phyloP scores from a whole-genome alignment of 2,888 invertebrate genomes.

The Nemotelus nigrinus region DNA sequence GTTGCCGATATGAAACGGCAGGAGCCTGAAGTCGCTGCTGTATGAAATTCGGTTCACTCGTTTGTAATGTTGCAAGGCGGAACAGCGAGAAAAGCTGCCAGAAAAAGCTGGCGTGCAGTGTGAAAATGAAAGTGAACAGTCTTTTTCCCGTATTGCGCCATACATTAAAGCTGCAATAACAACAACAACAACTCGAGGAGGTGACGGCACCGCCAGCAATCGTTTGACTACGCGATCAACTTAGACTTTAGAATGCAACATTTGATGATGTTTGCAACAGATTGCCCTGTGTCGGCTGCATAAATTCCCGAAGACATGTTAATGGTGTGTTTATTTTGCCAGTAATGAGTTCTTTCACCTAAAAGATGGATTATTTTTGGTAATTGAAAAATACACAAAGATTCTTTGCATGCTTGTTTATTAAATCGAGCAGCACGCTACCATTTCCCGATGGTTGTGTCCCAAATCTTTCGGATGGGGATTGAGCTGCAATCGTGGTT shows the following conservation, averaged over 20 bases:
- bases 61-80: not conserved
- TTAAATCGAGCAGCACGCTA: too few species aligned
- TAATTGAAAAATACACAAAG: not conserved
- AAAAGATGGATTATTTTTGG: not conserved
- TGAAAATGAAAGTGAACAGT: slow-evolving; percentile 38
- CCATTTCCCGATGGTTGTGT: too few species aligned
- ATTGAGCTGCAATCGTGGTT: too few species aligned
- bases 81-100: slow-evolving; percentile 11
- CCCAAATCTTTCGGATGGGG: too few species aligned
- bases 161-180: not conserved
- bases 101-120: not conserved
- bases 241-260: not conserved
- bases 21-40: too few species aligned
- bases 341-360: not conserved
- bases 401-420: too few species aligned
- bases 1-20: not conserved
- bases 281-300: too few species aligned
- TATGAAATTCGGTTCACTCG: too few species aligned
- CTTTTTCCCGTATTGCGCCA: slow-evolving; percentile 11
- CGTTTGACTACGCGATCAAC: too few species aligned
- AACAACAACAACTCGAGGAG: not conserved
- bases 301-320: not conserved
- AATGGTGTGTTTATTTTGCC: not conserved
- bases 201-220: not conserved
- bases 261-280: slow-evolving; percentile 3